These are phyloP conservation scores for human (Homo sapiens) DNA, from an alignment of 2,113 vertebrate species.

Conservation along the genomic window DNA sequence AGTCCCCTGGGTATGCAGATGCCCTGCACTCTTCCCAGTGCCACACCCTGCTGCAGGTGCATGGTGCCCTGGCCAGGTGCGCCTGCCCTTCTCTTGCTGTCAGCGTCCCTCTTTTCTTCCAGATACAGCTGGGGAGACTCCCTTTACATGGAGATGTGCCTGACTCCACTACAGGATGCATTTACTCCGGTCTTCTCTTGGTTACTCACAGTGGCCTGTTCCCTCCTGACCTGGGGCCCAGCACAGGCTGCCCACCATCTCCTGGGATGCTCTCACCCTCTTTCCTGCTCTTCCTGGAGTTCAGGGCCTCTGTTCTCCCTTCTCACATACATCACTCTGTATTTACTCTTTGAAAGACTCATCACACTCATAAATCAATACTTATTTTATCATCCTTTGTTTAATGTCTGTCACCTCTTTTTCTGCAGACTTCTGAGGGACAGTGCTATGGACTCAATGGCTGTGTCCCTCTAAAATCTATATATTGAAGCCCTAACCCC, in stretches of 20 bases:
- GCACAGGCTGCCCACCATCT: neutral
- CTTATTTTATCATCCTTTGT: neutral
- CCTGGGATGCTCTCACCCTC: neutral
- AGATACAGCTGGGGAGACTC: neutral
- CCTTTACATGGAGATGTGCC: neutral
- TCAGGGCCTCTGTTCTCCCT: neutral
- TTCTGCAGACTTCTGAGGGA: neutral
- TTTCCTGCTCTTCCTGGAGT: neutral
- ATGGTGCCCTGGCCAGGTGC: no score
- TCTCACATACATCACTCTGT: neutral
- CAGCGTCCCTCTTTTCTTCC: neutral
- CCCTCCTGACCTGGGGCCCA: neutral
- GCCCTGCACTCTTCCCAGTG: neutral
- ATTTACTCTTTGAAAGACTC: neutral
- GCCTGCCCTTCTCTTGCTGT: neutral
- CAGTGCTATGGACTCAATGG: neutral
- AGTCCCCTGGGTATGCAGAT: neutral
- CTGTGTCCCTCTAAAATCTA: neutral
- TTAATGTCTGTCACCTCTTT: neutral
- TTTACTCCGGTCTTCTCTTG: neutral
- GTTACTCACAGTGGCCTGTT: neutral
- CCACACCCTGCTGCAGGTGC: no score
- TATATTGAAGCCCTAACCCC: neutral
- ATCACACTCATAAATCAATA: neutral
- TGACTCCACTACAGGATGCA: neutral